Percentiles rank a stretch among this genome's conserved stretches.
These are phyloP conservation scores for Hassar affinis DNA, from an alignment of 2,113 vertebrate genomes.

Conservation along the genomic window DNA sequence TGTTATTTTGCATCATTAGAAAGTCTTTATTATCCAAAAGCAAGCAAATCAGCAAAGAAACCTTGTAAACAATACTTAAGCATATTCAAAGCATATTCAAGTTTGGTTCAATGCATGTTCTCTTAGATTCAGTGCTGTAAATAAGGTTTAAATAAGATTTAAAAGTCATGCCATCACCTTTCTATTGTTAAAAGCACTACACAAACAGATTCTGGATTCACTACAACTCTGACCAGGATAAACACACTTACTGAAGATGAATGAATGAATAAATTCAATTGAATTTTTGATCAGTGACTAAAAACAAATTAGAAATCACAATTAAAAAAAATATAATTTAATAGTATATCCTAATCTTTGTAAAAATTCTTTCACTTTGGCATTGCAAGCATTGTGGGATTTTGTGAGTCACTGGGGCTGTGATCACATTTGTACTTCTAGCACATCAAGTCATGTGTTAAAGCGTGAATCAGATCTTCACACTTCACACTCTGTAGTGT, in stretches of 20 bases:
- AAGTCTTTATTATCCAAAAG: neutral
- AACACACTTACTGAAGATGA: neutral
- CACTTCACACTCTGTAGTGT: neutral
- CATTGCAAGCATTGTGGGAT: neutral
- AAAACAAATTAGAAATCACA: neutral
- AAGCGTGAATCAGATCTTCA: constrained; percentile 1
- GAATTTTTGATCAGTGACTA: neutral
- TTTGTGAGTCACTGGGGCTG: neutral
- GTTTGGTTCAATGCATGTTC: neutral
- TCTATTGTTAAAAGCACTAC: neutral
- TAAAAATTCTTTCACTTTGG: neutral
- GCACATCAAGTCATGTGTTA: constrained; percentile 4
- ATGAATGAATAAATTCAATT: neutral
- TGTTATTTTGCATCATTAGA: neutral
- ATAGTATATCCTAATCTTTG: neutral
- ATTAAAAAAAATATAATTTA: neutral
- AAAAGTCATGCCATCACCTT: neutral
- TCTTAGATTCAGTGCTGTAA: neutral
- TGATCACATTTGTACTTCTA: neutral
- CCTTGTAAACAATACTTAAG: neutral
- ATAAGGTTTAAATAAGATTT: neutral
- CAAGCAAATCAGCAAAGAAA: neutral
- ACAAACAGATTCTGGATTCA: neutral
- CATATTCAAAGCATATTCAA: neutral
- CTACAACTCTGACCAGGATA: neutral